Conservation (phyloP, 2,888 invertebrate genomes). For the Phymatocera aterrima region DNA sequence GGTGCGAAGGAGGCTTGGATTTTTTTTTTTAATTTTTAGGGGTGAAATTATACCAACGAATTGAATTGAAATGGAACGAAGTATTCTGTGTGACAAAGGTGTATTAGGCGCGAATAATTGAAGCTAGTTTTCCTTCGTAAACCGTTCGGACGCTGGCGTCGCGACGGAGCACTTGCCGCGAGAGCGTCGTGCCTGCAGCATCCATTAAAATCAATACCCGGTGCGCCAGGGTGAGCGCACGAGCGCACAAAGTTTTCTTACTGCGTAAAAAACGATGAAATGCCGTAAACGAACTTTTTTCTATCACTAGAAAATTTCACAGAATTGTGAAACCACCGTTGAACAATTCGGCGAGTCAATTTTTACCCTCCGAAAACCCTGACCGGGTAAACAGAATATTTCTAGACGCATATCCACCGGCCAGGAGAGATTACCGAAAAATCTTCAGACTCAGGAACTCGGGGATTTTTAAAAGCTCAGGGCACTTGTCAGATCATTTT, state of each 20-base stretch:
- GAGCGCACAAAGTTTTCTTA: slow-evolving; percentile 48
- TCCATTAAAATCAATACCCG: slow-evolving; percentile 66
- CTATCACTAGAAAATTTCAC: not conserved
- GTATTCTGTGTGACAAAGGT: not conserved
- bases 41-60: too few species aligned
- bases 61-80: not conserved
- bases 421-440: not conserved
- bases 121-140: not conserved
- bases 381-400: not conserved
- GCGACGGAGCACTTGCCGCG: slow-evolving; percentile 30
- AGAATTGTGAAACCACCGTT: not conserved
- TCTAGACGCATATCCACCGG: not conserved
- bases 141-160: slow-evolving; percentile 13
- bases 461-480: not conserved
- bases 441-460: not conserved
- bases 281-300: too few species aligned
- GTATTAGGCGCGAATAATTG: not conserved
- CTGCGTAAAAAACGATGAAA: slow-evolving; percentile 1
- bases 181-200: slow-evolving; percentile 56
- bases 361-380: not conserved
- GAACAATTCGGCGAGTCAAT: not conserved
- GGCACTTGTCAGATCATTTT: too few species aligned
- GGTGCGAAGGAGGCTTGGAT: too few species aligned
- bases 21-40: too few species aligned
- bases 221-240: slow-evolving; percentile 57